A percentile compares a stretch with the other conserved stretches of the same genome.
Conservation (phyloP, 2,113 vertebrate species). For the Phaethornis superciliosus region DNA sequence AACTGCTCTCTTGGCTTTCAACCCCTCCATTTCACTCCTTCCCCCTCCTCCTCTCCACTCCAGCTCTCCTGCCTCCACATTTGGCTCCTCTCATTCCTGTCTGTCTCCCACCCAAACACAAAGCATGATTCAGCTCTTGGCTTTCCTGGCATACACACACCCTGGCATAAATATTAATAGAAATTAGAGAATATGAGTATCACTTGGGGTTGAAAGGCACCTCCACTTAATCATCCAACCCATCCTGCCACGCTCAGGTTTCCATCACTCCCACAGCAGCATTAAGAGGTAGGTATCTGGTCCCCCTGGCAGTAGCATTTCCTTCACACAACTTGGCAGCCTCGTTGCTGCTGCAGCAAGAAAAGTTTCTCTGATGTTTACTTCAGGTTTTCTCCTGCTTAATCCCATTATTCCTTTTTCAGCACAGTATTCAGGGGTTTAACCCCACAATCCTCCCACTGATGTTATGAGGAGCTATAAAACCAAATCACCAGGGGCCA, state of each 20-base stretch:
- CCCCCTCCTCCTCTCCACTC: slow-evolving; percentile 25
- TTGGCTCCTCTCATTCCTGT: slow-evolving; percentile 65
- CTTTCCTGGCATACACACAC: slow-evolving; percentile 25
- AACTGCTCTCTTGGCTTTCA: slow-evolving; percentile 4
- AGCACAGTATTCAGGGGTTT: not conserved
- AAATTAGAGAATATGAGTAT: slow-evolving; percentile 49
- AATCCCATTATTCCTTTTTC: slow-evolving; percentile 15
- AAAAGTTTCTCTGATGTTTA: not conserved
- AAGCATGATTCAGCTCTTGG: slow-evolving; percentile 46
- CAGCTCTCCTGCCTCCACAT: slow-evolving; percentile 26
- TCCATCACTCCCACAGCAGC: slow-evolving; percentile 10
- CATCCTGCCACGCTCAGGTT: not conserved
- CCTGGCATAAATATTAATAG: slow-evolving; percentile 65
- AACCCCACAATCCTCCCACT: not conserved
- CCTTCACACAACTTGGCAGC: not conserved
- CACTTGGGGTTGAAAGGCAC: slow-evolving; percentile 30
- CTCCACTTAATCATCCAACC: not conserved
- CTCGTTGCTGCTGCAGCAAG: not conserved
- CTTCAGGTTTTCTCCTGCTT: slow-evolving; percentile 4
- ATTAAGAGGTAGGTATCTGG: not conserved
- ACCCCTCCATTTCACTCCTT: not conserved
- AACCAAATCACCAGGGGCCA: not conserved
- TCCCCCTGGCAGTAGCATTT: not conserved
- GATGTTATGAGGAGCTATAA: not conserved
- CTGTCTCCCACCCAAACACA: slow-evolving; percentile 69